Percentiles rank a stretch among this genome's conserved stretches.
Conservation (phyloP, 1,140 invertebrate genomes). For the Drosophila virilis region DNA sequence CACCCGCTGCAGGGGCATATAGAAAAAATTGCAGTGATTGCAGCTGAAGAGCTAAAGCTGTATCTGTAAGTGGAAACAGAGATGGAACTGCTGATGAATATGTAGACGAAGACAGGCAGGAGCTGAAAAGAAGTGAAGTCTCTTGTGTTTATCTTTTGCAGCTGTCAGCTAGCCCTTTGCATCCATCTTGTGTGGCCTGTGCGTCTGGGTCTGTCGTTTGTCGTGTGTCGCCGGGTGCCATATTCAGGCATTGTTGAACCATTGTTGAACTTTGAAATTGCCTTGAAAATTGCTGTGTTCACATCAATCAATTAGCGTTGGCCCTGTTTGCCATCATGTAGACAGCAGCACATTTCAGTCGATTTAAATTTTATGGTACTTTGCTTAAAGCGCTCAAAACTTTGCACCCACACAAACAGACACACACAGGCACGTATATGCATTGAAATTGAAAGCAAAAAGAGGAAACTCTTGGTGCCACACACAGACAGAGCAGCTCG, state of each 20-base stretch:
- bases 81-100: not conserved
- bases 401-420: conserved; percentile 6
- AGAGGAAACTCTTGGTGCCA: conserved; percentile 30
- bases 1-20: not conserved
- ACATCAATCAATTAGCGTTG: conserved; percentile 78
- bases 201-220: conserved; percentile 23
- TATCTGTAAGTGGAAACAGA: not conserved
- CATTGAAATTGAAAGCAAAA: conserved; percentile 46
- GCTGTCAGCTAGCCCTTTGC: conserved; percentile 57
- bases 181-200: conserved; percentile 55
- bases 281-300: conserved; percentile 76
- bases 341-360: conserved; percentile 44
- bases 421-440: conserved; percentile 8
- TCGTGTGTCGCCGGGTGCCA: conserved; percentile 13
- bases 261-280: conserved; percentile 80
- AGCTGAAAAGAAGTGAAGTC: conserved; percentile 10
- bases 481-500: conserved; percentile 37
- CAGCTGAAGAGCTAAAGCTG: conserved; percentile 27
- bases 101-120: not conserved
- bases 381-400: conserved; percentile 38
- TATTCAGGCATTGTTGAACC: conserved; percentile 33
- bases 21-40: conserved; percentile 39
- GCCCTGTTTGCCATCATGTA: conserved; percentile 38
- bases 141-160: conserved; percentile 69
- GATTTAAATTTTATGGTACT: conserved; percentile 53